Percentiles rank a stretch among this genome's conserved stretches.
Evolutionary conservation across 2,797 vertebrate species (phyloP).

Genomic region (Sparidentex hasta): DNA sequence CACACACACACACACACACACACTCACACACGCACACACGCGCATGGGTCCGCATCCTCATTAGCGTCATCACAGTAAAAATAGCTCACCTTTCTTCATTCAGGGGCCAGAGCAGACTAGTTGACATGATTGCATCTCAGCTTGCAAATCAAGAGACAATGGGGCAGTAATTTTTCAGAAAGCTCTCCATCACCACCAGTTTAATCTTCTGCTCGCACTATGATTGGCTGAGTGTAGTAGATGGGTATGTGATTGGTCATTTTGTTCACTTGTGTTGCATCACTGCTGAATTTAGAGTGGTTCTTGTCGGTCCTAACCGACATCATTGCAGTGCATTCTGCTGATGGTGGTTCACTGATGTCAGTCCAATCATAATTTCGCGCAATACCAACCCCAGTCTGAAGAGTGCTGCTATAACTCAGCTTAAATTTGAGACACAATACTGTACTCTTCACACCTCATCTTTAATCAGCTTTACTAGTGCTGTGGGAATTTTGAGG

Average conservation of each 20-base stretch:
- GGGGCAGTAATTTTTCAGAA: conserved; percentile 64
- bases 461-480: conserved; percentile 4
- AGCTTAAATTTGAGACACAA: neutral
- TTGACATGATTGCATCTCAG: conserved; percentile 71
- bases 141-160: conserved; percentile 78
- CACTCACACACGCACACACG: too few species aligned
- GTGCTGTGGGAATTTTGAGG: neutral
- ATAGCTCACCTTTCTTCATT: conserved; percentile 70
- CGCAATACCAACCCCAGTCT: neutral
- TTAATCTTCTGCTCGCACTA: conserved; percentile 38
- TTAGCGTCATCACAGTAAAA: conserved; percentile 65
- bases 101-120: conserved; percentile 50
- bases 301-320: conserved; percentile 14
- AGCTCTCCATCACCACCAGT: conserved; percentile 57
- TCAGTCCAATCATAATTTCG: conserved; percentile 21
- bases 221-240: conserved; percentile 70
- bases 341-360: conserved; percentile 30
- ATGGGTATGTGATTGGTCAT: conserved; percentile 68
- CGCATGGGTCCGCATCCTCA: conserved; percentile 36
- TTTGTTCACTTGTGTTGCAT: conserved; percentile 59
- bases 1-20: conserved; percentile 3
- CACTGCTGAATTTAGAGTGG: conserved; percentile 37
- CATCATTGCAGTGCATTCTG: conserved; percentile 1
- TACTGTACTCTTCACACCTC: neutral
- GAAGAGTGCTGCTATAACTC: conserved; percentile 6